Conservation (phyloP, 2,113 vertebrate genomes). For the Calyptommatus sinebrachiatus region DNA sequence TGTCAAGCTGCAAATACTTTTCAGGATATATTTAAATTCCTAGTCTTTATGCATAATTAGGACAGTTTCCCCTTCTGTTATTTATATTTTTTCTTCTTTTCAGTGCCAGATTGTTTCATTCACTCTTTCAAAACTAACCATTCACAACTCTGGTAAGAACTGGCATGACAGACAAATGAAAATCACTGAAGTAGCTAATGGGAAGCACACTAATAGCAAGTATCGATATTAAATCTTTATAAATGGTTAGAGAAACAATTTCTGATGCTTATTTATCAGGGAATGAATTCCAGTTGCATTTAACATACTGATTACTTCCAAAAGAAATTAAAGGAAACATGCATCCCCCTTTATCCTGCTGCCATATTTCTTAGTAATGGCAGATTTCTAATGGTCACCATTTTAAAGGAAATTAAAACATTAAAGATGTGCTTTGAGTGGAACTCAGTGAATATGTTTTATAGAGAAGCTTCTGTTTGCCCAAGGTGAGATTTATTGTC, state of each 20-base stretch:
- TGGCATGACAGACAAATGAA: conserved; percentile 8
- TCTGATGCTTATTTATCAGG: conserved; percentile 10
- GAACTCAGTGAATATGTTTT: conserved; percentile 32
- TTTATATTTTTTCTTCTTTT: too few relatives aligned
- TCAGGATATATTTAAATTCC: too few relatives aligned
- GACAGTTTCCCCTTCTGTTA: too few relatives aligned
- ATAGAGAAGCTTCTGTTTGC: conserved; percentile 37
- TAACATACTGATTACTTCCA: conserved; percentile 7
- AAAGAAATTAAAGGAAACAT: conserved; percentile 35
- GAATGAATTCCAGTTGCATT: conserved; percentile 21
- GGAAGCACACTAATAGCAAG: neutral
- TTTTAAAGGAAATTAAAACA: conserved; percentile 17
- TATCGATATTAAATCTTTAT: neutral
- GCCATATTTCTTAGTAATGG: conserved; percentile 24
- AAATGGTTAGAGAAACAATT: neutral
- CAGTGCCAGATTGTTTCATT: too few relatives aligned
- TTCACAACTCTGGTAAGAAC: neutral
- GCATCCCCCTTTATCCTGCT: conserved; percentile 1
- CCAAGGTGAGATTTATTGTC: conserved; percentile 26
- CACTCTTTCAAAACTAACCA: too few relatives aligned
- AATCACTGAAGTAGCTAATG: neutral
- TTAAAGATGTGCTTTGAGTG: conserved; percentile 26
- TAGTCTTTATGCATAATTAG: too few relatives aligned
- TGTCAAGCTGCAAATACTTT: too few relatives aligned
- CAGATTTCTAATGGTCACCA: conserved; percentile 35